These are phyloP conservation scores for Bellardia pandia DNA, from an alignment of 2,888 invertebrate species.

Conservation along the genomic window DNA sequence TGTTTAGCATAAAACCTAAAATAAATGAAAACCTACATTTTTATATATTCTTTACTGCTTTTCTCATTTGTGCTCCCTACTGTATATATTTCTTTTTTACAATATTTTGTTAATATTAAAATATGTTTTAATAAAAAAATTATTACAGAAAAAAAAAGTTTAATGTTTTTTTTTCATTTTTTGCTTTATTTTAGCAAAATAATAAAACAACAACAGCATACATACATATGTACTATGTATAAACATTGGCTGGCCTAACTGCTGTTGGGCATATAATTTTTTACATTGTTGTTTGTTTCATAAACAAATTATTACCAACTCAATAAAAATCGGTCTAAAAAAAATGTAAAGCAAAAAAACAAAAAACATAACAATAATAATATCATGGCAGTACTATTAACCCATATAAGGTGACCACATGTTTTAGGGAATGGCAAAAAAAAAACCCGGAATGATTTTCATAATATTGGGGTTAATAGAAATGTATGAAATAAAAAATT, in stretches of 20 bases:
- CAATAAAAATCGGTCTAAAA: conserved; percentile 54
- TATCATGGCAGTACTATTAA: not conserved
- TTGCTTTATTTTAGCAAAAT: not conserved
- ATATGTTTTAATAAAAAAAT: conserved; percentile 21
- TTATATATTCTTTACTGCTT: too few species aligned
- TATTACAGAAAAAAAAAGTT: conserved; percentile 8
- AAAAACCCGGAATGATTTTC: not conserved
- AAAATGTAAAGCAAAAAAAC: not conserved
- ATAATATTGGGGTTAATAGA: not conserved
- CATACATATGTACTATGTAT: not conserved
- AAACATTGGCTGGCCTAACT: conserved; percentile 15
- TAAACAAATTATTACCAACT: conserved; percentile 68
- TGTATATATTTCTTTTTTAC: not conserved
- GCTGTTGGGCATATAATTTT: conserved; percentile 13
- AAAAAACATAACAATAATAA: not conserved
- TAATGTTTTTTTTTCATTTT: not conserved
- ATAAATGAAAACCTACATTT: too few species aligned
- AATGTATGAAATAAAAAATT: not conserved
- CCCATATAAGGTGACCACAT: conserved; percentile 29
- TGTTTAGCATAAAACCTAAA: too few species aligned
- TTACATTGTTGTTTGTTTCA: conserved; percentile 40
- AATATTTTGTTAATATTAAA: conserved; percentile 31
- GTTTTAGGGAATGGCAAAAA: not conserved
- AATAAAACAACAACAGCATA: not conserved
- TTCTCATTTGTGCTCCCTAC: too few species aligned